phyloP scores from a whole-genome alignment of 2,888 invertebrate genomes.

The Drosophila multiciliata region DNA sequence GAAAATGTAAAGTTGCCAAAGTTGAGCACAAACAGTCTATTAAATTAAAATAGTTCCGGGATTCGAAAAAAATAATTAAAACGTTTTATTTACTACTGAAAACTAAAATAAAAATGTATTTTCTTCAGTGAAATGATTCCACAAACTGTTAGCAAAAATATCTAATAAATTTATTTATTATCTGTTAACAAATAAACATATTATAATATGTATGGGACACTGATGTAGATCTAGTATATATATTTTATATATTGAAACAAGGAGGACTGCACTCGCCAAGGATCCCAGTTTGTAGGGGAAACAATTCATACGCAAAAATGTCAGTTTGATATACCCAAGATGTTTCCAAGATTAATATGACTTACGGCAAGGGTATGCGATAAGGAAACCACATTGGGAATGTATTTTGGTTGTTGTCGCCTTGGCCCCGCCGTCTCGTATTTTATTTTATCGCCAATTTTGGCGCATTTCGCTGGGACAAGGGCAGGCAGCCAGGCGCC shows the following conservation, averaged over 20 bases:
- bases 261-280: not conserved
- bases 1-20: not conserved
- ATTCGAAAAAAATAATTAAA: not conserved
- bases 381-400: constrained; percentile 43
- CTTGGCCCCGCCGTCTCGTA: constrained; percentile 60
- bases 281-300: not conserved
- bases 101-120: not conserved
- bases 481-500: not conserved
- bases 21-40: too few relatives aligned
- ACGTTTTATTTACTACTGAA: not conserved
- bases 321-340: constrained; percentile 3
- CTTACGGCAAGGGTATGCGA: constrained; percentile 36
- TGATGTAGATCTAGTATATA: not conserved
- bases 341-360: constrained; percentile 6
- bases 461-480: constrained; percentile 49
- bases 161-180: not conserved
- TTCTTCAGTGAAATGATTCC: not conserved
- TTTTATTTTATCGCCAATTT: constrained; percentile 81
- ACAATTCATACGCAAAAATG: not conserved
- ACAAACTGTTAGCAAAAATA: not conserved
- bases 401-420: constrained; percentile 50
- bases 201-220: not conserved
- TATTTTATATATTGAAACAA: not conserved
- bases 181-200: not conserved
- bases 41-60: not conserved